phyloP scores from a whole-genome alignment of 37 sponge, comb jelly and placozoan species.

The Sycon ciliatum region DNA sequence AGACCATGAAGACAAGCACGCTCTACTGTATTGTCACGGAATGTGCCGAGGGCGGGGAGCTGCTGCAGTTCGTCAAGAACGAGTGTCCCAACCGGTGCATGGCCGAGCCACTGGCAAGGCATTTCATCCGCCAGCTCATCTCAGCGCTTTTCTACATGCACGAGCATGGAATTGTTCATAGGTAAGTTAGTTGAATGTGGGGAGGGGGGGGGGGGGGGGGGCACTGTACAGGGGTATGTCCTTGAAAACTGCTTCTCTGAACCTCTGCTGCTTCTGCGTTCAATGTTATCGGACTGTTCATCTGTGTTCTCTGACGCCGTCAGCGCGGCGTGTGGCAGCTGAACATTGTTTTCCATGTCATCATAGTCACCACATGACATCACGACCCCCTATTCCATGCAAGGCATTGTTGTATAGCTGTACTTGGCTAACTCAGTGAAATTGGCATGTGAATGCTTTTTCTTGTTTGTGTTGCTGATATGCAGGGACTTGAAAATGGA shows the following conservation, averaged over 20 bases:
- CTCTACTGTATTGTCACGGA: slow-evolving; percentile 93
- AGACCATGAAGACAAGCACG: slow-evolving; percentile 87
- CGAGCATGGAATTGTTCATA: slow-evolving; percentile 77
- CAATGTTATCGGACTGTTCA: no score
- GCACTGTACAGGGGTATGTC: no score
- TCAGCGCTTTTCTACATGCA: slow-evolving; percentile 85
- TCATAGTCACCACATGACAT: background rate
- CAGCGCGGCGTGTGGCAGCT: no score
- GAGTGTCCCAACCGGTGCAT: slow-evolving; percentile 74
- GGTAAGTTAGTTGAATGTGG: slow-evolving; percentile 32
- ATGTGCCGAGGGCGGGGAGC: slow-evolving; percentile 87
- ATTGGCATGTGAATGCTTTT: background rate
- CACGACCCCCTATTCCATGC: no score
- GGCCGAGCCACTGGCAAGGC: slow-evolving; percentile 63
- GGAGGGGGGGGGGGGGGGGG: background rate
- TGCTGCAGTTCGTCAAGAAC: slow-evolving; percentile 68
- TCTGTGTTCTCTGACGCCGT: no score
- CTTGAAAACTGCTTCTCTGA: no score
- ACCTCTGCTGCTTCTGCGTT: no score
- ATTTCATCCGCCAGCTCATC: slow-evolving; percentile 77
- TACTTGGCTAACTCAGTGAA: no score
- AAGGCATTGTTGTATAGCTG: no score
- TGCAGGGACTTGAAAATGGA: slow-evolving; percentile 93
- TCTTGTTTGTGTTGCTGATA: background rate
- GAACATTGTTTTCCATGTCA: background rate